Conservation (phyloP, 2,888 invertebrate genomes). For the Dorcus parallelipipedus region DNA sequence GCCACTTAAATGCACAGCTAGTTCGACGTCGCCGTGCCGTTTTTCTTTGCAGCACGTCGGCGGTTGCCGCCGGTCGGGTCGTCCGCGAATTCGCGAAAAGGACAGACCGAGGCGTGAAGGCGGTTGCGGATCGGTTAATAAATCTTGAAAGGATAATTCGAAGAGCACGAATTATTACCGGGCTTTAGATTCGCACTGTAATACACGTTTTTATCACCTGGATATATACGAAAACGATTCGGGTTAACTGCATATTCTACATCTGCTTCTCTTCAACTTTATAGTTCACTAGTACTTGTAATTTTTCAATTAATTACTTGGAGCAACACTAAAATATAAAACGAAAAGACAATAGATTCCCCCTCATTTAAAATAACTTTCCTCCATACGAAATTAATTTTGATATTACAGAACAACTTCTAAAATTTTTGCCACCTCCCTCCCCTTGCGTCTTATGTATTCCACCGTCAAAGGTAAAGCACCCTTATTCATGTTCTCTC, state of each 20-base stretch:
- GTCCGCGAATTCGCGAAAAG: neutral
- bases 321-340: too few relatives aligned
- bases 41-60: slow-evolving; percentile 14
- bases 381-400: too few relatives aligned
- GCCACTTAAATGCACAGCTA: slow-evolving; percentile 40
- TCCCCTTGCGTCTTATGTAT: neutral
- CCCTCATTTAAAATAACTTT: too few relatives aligned
- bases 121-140: slow-evolving; percentile 13
- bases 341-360: too few relatives aligned
- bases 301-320: too few relatives aligned
- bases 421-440: too few relatives aligned
- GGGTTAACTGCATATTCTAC: slow-evolving; percentile 12
- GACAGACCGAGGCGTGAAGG: slow-evolving; percentile 9
- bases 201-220: slow-evolving; percentile 18
- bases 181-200: slow-evolving; percentile 18
- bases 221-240: slow-evolving; percentile 20
- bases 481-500: slow-evolving; percentile 21
- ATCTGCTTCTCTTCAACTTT: neutral
- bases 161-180: slow-evolving; percentile 22
- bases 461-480: slow-evolving; percentile 15
- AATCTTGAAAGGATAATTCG: slow-evolving; percentile 22
- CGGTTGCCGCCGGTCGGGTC: slow-evolving; percentile 5
- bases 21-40: slow-evolving; percentile 18
- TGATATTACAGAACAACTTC: too few relatives aligned
- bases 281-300: too few relatives aligned